Conservation (phyloP, 1,140 invertebrate genomes). For the Drosophila prosaltans region DNA sequence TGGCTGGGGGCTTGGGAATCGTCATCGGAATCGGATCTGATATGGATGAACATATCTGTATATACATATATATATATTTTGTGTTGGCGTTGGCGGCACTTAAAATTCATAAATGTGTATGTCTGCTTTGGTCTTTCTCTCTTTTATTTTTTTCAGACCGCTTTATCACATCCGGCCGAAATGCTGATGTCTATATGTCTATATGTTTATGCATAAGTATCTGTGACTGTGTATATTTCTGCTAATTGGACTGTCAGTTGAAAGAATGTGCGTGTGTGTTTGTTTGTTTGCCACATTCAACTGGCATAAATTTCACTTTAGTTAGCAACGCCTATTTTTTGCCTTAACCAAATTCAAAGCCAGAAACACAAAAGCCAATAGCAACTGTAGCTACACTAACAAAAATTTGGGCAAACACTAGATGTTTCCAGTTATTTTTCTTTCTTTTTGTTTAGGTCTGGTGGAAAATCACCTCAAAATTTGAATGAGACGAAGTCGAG, state of each 20-base stretch:
- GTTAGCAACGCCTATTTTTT: conserved; percentile 38
- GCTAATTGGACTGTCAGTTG: conserved; percentile 81
- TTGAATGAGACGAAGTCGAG: no score
- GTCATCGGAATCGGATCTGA: conserved; percentile 19
- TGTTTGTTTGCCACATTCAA: conserved; percentile 60
- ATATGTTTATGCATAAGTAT: conserved; percentile 22
- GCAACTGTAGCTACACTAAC: conserved; percentile 30
- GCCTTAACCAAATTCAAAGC: conserved; percentile 27
- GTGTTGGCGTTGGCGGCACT: conserved; percentile 54
- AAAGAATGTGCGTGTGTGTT: conserved; percentile 13
- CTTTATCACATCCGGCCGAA: conserved; percentile 73
- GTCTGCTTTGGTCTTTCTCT: conserved; percentile 22
- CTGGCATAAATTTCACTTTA: conserved; percentile 77
- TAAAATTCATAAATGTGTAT: conserved; percentile 64
- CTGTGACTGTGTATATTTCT: conserved; percentile 54
- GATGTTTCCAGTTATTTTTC: conserved; percentile 35
- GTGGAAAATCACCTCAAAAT: no score
- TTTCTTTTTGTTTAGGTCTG: no score
- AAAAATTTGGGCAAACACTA: conserved; percentile 14
- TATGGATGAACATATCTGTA: no score
- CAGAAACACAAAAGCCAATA: conserved; percentile 36
- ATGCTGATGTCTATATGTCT: conserved; percentile 53
- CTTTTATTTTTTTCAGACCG: conserved; percentile 36
- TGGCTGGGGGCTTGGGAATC: conserved; percentile 71
- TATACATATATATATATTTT: background rate